These are phyloP conservation scores for Hylaeus volcanicus DNA, from an alignment of 1,140 invertebrate genomes.

Conservation along the genomic window DNA sequence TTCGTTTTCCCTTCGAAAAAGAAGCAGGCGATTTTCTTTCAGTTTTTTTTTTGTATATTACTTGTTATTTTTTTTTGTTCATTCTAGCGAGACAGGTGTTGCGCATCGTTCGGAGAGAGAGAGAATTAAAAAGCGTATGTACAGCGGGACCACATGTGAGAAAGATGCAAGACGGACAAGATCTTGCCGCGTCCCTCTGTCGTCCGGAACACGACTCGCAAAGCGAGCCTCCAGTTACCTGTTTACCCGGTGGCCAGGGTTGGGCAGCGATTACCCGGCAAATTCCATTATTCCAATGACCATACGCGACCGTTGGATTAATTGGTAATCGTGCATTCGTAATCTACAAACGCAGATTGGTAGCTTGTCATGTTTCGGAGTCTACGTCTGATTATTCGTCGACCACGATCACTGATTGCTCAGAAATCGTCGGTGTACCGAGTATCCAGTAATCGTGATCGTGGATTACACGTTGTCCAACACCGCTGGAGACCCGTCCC, in stretches of 20 bases:
- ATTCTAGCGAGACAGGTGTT: background rate
- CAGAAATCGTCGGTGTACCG: too few species aligned
- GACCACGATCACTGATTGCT: too few species aligned
- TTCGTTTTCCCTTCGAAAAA: background rate
- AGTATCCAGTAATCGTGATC: too few species aligned
- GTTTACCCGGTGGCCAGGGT: background rate
- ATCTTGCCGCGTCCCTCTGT: background rate
- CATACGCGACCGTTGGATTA: too few species aligned
- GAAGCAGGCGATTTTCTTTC: background rate
- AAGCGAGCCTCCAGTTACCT: conserved; percentile 5
- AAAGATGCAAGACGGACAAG: background rate
- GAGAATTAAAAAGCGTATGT: conserved; percentile 29
- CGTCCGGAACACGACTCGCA: conserved; percentile 3
- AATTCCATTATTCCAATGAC: too few species aligned
- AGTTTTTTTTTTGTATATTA: background rate
- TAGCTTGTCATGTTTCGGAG: too few species aligned
- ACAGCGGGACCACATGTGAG: conserved; percentile 16
- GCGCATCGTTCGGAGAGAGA: background rate
- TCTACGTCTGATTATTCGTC: too few species aligned
- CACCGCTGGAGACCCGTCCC: conserved; percentile 39
- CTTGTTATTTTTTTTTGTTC: background rate
- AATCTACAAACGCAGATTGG: too few species aligned
- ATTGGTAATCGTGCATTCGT: too few species aligned
- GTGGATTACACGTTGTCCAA: too few species aligned
- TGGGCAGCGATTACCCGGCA: too few species aligned